phyloP scores from a whole-genome alignment of 1,140 invertebrate genomes.

The Pseudomyrmex flavicornis region DNA sequence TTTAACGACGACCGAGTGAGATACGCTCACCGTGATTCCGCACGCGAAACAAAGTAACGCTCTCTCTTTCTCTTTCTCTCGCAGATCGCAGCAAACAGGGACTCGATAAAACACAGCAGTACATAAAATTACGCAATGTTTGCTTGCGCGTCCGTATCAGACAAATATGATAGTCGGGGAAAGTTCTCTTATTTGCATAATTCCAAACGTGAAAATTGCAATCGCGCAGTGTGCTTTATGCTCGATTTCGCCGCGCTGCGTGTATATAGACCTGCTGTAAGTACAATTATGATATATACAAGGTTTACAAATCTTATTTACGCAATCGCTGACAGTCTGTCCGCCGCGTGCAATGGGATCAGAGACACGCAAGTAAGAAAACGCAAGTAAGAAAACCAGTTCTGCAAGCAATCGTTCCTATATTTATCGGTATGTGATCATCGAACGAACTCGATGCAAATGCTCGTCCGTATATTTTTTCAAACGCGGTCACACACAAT shows the following conservation, averaged over 20 bases:
- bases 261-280: not conserved
- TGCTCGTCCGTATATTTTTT: not conserved
- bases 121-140: constrained; percentile 3
- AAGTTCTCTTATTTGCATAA: not conserved
- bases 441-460: constrained; percentile 14
- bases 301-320: constrained; percentile 22
- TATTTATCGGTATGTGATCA: constrained; percentile 27
- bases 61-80: not conserved
- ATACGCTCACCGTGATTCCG: constrained; percentile 16
- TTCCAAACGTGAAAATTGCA: constrained; percentile 2
- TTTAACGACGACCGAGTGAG: constrained; percentile 30
- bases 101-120: not conserved
- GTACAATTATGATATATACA: constrained; percentile 27
- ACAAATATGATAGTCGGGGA: not conserved
- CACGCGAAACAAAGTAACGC: constrained; percentile 6
- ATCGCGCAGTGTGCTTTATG: not conserved
- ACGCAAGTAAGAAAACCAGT: constrained; percentile 32
- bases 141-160: not conserved
- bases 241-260: not conserved
- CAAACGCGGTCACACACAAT: not conserved
- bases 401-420: constrained; percentile 19
- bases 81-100: not conserved
- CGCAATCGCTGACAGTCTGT: not conserved
- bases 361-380: constrained; percentile 4
- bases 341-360: not conserved